Evolutionary conservation across 64 coral and sea anemone species (phyloP).

Genomic region (Montipora cactus): DNA sequence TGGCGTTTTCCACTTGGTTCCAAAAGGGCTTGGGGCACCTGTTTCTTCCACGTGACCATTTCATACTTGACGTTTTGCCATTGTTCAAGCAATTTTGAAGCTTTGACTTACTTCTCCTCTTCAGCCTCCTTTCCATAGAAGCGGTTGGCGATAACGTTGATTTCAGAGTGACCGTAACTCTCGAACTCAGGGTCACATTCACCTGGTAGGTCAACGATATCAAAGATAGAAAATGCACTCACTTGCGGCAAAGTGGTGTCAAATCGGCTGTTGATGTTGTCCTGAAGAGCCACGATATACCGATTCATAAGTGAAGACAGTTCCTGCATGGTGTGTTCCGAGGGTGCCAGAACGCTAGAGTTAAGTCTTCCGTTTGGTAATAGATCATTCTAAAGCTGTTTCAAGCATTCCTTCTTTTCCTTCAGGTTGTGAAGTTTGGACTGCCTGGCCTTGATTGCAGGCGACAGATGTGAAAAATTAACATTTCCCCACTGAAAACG

Average conservation of each 20-base stretch:
- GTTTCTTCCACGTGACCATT: conserved; percentile 45
- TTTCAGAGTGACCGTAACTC: conserved; percentile 16
- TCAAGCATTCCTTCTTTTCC: conserved; percentile 38
- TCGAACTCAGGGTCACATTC: conserved; percentile 37
- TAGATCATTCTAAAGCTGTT: conserved; percentile 31
- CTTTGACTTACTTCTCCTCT: conserved; percentile 22
- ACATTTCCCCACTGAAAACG: conserved; percentile 37
- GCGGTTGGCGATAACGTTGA: conserved; percentile 30
- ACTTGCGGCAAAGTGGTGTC: conserved; percentile 39
- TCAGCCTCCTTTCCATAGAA: conserved; percentile 39
- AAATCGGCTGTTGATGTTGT: conserved; percentile 51
- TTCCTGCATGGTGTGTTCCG: conserved; percentile 41
- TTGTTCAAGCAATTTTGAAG: conserved; percentile 36
- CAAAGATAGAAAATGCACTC: conserved; percentile 36
- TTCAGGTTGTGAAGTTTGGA: conserved; percentile 27
- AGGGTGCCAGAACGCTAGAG: conserved; percentile 3
- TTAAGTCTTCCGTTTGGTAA: conserved; percentile 31
- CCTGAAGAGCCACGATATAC: conserved; percentile 26
- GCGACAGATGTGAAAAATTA: conserved; percentile 37
- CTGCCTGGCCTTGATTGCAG: conserved; percentile 40
- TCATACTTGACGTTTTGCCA: conserved; percentile 48
- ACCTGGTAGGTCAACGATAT: conserved; percentile 42
- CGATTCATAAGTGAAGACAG: conserved; percentile 45
- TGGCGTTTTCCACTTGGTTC: conserved; percentile 24
- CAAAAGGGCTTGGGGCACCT: conserved; percentile 38